Evolutionary conservation across 1,140 invertebrate species (phyloP).

Genomic region (Rhopalosiphum maidis): DNA sequence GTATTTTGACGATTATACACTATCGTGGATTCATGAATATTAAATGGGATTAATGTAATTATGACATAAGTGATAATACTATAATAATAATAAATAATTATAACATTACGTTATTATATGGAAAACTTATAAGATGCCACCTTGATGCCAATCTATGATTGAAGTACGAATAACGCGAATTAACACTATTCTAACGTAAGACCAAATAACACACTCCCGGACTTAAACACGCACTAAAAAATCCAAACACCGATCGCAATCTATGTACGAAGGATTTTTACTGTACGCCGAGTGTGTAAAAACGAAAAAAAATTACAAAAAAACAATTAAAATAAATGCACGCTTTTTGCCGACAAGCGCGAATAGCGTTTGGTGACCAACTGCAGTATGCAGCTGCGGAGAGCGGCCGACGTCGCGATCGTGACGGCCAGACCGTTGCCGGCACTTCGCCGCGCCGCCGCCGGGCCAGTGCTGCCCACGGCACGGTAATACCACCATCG

Average conservation of each 20-base stretch:
- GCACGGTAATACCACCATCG: background rate
- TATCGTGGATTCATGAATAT: background rate
- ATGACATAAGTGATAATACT: background rate
- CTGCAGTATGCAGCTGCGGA: background rate
- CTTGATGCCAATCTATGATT: background rate
- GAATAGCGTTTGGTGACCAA: background rate
- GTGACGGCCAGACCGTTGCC: conserved; percentile 37
- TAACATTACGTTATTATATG: background rate
- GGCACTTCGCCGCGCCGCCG: conserved; percentile 21
- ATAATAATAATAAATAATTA: background rate
- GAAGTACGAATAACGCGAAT: background rate
- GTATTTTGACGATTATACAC: background rate
- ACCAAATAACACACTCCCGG: background rate
- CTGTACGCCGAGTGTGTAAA: background rate
- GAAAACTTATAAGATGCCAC: background rate
- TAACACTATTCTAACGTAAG: background rate
- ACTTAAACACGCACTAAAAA: background rate
- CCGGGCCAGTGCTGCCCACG: conserved; percentile 42
- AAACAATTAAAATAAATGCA: background rate
- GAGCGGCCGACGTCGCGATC: background rate
- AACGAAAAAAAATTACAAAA: background rate
- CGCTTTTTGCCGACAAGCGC: background rate
- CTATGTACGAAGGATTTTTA: background rate
- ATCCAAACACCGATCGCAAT: background rate
- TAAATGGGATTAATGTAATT: background rate